phyloP scores from a whole-genome alignment of 2,113 vertebrate genomes.

The Vanacampus margaritifer region DNA sequence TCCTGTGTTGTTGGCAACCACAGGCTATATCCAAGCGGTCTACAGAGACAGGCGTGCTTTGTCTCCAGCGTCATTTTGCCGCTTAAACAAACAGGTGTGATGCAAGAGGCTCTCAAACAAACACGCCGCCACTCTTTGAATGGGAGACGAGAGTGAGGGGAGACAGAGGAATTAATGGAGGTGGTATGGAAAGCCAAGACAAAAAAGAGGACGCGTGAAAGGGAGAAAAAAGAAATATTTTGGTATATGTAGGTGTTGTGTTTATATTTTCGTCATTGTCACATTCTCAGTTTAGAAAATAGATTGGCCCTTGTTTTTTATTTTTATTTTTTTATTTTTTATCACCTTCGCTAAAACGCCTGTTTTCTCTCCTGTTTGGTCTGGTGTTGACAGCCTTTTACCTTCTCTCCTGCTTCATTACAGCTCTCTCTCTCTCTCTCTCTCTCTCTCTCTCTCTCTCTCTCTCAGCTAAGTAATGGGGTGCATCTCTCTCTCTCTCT shows the following conservation, averaged over 20 bases:
- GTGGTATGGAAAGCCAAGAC: conserved; percentile 42
- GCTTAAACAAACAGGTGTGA: conserved; percentile 76
- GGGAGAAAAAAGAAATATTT: conserved; percentile 25
- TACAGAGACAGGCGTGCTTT: conserved; percentile 54
- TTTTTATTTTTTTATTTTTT: too few species aligned
- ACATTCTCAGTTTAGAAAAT: conserved; percentile 53
- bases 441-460: conserved; percentile 3
- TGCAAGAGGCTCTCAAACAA: conserved; percentile 73
- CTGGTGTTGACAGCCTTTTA: conserved; percentile 56
- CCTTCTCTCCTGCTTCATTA: conserved; percentile 46
- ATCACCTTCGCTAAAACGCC: conserved; percentile 51
- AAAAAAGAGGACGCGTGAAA: conserved; percentile 13
- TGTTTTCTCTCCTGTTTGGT: conserved; percentile 55
- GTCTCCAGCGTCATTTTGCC: conserved; percentile 68
- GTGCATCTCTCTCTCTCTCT: too few species aligned
- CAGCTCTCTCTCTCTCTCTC: conserved; percentile 22
- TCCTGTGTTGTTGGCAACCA: conserved; percentile 65
- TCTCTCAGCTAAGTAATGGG: conserved; percentile 52
- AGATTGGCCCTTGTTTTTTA: conserved; percentile 54
- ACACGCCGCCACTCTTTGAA: conserved; percentile 63
- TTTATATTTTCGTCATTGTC: conserved; percentile 43
- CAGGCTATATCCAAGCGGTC: conserved; percentile 52
- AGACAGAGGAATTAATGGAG: conserved; percentile 50
- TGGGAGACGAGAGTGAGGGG: conserved; percentile 37
- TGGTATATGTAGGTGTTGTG: conserved; percentile 31